phyloP scores from a whole-genome alignment of 2,113 vertebrate species.

The Macrotus californicus region DNA sequence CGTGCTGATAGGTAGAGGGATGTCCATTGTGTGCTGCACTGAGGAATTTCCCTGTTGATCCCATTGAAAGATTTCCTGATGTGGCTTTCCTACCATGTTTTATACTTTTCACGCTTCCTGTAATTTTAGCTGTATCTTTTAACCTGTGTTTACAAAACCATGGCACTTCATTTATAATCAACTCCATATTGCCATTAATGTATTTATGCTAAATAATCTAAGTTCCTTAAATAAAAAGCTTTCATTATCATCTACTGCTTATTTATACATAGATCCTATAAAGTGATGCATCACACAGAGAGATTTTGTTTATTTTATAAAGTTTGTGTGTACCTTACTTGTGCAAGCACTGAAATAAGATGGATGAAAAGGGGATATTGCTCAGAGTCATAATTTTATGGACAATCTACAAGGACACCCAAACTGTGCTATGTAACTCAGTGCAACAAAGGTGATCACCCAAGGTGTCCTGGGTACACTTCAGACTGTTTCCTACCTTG shows the following conservation, averaged over 20 bases:
- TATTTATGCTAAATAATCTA: background rate
- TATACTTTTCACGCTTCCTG: background rate
- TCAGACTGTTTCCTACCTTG: background rate
- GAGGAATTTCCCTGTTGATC: background rate
- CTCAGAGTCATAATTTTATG: background rate
- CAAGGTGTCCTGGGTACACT: background rate
- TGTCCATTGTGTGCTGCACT: background rate
- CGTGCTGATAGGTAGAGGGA: background rate
- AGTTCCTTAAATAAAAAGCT: background rate
- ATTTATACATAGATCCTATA: background rate
- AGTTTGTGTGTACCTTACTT: background rate
- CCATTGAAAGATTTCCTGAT: background rate
- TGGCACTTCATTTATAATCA: background rate
- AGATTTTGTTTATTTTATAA: background rate
- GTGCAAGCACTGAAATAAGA: background rate
- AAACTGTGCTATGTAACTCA: constrained; percentile 12
- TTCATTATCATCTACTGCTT: background rate
- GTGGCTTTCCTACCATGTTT: background rate
- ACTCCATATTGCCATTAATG: background rate
- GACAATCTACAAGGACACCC: constrained; percentile 8
- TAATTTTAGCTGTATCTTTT: background rate
- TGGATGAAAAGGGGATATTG: background rate
- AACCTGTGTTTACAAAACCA: background rate
- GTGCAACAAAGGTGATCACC: background rate
- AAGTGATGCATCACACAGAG: background rate